A percentile compares a stretch with the other conserved stretches of the same genome.
Evolutionary conservation across 2,888 invertebrate species (phyloP).

Genomic region (Microplitis deprimator): DNA sequence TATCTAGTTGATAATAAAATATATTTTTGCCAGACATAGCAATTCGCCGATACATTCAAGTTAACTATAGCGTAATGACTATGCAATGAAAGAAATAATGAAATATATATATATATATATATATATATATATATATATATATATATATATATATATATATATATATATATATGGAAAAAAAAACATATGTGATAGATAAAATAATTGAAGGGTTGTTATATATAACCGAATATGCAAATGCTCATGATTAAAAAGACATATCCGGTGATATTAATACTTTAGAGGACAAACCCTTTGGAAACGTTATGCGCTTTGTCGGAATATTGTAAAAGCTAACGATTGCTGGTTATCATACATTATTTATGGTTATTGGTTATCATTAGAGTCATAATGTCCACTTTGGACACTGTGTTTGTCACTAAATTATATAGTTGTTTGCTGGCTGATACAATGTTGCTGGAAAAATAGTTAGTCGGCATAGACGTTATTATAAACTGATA

Average conservation of each 20-base stretch:
- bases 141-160: slow-evolving; percentile 31
- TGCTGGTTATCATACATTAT: neutral
- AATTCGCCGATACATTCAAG: neutral
- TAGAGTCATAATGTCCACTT: neutral
- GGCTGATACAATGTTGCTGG: neutral
- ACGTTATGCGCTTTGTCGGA: neutral
- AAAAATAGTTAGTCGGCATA: neutral
- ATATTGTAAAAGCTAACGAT: neutral
- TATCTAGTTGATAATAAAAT: neutral
- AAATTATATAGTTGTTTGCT: neutral
- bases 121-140: slow-evolving; percentile 30
- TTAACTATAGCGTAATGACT: neutral
- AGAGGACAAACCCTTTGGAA: neutral
- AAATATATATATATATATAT: slow-evolving; percentile 33
- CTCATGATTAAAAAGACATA: slow-evolving; percentile 20
- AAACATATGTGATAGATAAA: slow-evolving; percentile 35
- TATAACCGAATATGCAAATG: slow-evolving; percentile 40
- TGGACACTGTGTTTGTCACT: neutral
- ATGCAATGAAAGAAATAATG: slow-evolving; percentile 7
- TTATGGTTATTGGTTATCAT: neutral
- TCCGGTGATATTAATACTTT: neutral
- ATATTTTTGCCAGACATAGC: neutral
- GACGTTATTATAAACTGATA: neutral
- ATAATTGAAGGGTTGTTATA: slow-evolving; percentile 35
- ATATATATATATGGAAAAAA: slow-evolving; percentile 35